A percentile compares a stretch with the other conserved stretches of the same genome.
Conservation (phyloP, 2,113 vertebrate species). For the Pygoscelis adeliae region DNA sequence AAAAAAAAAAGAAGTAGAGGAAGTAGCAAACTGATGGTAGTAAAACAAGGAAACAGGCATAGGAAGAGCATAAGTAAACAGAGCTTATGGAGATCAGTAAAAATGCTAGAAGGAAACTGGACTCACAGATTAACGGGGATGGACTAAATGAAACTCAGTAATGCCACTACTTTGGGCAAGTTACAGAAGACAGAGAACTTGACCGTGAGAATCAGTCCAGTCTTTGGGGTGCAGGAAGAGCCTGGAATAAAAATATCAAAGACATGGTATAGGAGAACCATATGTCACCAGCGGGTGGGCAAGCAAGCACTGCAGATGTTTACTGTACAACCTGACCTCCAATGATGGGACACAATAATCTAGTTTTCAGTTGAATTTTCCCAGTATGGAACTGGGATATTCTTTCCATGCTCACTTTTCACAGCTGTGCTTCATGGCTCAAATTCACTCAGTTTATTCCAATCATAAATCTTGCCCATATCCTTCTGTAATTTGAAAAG, state of each 20-base stretch:
- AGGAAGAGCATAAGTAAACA: not conserved
- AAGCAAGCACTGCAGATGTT: fast-evolving
- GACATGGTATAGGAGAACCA: not conserved
- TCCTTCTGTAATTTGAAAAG: not conserved
- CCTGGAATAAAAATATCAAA: not conserved
- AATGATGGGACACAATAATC: not conserved
- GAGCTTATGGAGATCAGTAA: not conserved
- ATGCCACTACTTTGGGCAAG: not conserved
- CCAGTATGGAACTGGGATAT: not conserved
- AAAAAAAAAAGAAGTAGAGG: not conserved
- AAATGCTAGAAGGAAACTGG: not conserved
- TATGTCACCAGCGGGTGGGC: fast-evolving
- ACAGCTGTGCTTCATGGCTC: not conserved
- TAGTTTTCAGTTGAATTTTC: not conserved
- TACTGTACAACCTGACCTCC: not conserved
- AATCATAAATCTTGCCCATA: not conserved
- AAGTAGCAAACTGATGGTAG: not conserved
- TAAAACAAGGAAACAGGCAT: not conserved
- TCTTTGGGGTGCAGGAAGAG: not conserved
- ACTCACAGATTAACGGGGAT: not conserved
- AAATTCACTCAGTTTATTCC: not conserved
- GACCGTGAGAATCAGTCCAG: not conserved
- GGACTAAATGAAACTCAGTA: not conserved
- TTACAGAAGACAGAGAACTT: not conserved
- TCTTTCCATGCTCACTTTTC: not conserved